Evolutionary conservation across 2,113 vertebrate genomes (phyloP), one percentile per base, ranked within the genome.

Genomic region (Micromys minutus): DNA sequence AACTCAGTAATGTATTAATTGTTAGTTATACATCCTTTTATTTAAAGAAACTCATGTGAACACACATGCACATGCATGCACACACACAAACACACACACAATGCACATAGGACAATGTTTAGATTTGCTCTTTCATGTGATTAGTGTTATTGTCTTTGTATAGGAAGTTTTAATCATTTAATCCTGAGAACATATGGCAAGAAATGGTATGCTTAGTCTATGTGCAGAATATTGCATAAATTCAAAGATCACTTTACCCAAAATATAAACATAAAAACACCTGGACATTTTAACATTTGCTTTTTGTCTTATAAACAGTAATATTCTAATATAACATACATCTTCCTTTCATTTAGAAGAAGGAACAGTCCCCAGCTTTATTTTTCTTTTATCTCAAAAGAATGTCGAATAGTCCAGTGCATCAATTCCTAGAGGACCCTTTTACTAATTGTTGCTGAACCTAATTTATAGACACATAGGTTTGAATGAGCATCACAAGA

Each of bases 151-250:
- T 74, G 19, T 74, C 55, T 6, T 55, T 74, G 1, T 87, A 67
- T 87, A 63, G 69, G 39, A 80, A 94, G 77, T 45, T 75, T 75
- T 65, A 89, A 89, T 65, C 63, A 61, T 88, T 77, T 83, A 61
- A 39, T 15, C 13, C 11, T 77, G 24, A 26, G 59, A 39, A 87
- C 15, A 72, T 31, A 77, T 55, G 31, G 39, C 34, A 67, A 81
- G 11, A 19, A 65, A 21, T 67, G 52, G 34, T 42, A 74, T 7
- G 81, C 39, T 16, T 19, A 9, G 52, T 74, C 71, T 63, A 69
- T 31, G 21, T 86, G 17, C 16, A 61, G 11, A 87, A 36, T 16
- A 85, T 12, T 36, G 17, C 29, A 6, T 80, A 24, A 80, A 34
- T 34, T 63, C 11, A 88, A 12, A 95, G 10, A 29, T 85, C 34